Conservation (phyloP, 2,797 vertebrate species). For the Enteromius argenteus region DNA sequence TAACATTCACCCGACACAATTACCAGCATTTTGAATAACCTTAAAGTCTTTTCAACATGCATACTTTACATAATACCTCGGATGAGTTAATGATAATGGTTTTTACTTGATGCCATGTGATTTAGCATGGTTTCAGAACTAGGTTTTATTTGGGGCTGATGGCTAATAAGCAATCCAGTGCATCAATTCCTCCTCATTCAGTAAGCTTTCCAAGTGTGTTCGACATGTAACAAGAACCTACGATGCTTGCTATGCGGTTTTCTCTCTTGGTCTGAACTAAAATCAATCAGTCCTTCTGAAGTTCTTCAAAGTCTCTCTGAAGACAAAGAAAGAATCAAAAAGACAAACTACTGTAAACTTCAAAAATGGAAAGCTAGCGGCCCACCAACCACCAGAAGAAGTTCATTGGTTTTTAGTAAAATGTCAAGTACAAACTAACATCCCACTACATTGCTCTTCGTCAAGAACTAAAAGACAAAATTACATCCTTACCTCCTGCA, state of each 20-base stretch:
- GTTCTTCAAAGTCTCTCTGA: slow-evolving; percentile 71
- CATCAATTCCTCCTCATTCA: slow-evolving; percentile 51
- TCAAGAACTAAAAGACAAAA: slow-evolving; percentile 44
- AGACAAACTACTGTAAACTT: slow-evolving; percentile 61
- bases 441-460: slow-evolving; percentile 54
- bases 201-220: slow-evolving; percentile 75
- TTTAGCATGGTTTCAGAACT: slow-evolving; percentile 9
- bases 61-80: slow-evolving; percentile 26
- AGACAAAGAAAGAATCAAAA: slow-evolving; percentile 58
- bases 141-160: slow-evolving; percentile 22
- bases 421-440: slow-evolving; percentile 58
- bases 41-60: slow-evolving; percentile 45
- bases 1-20: slow-evolving; percentile 50
- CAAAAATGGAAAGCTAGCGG: slow-evolving; percentile 41
- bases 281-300: slow-evolving; percentile 77
- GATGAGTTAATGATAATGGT: slow-evolving; percentile 29
- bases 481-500: slow-evolving; percentile 46
- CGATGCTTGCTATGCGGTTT: slow-evolving; percentile 73
- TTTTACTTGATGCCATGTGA: slow-evolving; percentile 7
- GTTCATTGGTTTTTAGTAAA: slow-evolving; percentile 61
- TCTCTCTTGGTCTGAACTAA: slow-evolving; percentile 88
- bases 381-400: slow-evolving; percentile 59
- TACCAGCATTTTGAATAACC: slow-evolving; percentile 44
- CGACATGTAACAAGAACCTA: slow-evolving; percentile 70
- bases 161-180: slow-evolving; percentile 52